phyloP scores from a whole-genome alignment of 2,797 vertebrate species.

The Anolis apletophallus region DNA sequence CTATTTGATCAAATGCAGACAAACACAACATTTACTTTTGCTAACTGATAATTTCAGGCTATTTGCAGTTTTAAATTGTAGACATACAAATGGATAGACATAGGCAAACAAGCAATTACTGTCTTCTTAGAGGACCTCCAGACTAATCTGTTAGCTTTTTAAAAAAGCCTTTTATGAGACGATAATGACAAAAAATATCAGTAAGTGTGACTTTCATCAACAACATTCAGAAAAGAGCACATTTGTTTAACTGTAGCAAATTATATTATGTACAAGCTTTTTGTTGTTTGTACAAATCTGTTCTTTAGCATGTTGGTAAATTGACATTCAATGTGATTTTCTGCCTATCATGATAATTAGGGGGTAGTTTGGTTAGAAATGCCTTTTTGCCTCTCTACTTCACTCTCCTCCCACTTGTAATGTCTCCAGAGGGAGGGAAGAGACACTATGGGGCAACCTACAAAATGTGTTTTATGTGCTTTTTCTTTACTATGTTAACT shows the following conservation, averaged over 20 bases:
- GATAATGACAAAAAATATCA: constrained; percentile 4
- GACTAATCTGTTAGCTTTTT: not conserved
- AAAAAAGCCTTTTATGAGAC: constrained; percentile 18
- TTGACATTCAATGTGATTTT: constrained; percentile 53
- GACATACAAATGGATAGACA: not conserved
- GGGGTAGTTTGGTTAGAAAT: constrained; percentile 9
- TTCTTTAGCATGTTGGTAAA: constrained; percentile 40
- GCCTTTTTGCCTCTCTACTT: not conserved
- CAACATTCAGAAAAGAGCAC: not conserved
- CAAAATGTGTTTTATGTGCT: no score
- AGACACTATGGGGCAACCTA: no score
- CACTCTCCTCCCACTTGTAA: constrained; percentile 18
- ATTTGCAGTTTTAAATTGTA: constrained; percentile 1
- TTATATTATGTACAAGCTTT: constrained; percentile 33
- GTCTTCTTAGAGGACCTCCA: not conserved
- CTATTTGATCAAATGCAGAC: not conserved
- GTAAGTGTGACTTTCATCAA: constrained; percentile 32
- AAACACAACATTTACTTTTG: not conserved
- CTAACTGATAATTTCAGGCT: not conserved
- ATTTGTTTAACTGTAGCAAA: constrained; percentile 4
- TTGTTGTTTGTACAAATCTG: constrained; percentile 34
- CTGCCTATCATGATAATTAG: constrained; percentile 39
- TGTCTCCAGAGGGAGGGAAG: no score
- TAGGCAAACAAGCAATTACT: constrained; percentile 9
- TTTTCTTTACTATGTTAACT: no score